These are phyloP conservation scores for Drosophila birchii DNA, from an alignment of 2,888 invertebrate genomes.

Conservation along the genomic window DNA sequence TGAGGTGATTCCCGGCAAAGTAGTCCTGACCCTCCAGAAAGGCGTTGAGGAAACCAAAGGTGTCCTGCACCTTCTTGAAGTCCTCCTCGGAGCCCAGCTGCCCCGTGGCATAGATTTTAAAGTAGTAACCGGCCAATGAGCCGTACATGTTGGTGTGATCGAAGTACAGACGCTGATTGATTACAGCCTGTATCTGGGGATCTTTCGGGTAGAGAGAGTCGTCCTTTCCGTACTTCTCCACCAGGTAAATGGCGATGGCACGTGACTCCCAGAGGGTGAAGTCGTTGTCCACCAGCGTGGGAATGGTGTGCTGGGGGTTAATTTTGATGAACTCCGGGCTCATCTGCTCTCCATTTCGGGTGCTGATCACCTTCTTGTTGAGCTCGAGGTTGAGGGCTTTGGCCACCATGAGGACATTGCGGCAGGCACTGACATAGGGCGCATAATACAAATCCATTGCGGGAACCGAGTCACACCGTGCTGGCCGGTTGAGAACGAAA, in stretches of 20 bases:
- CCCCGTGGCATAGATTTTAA: constrained; percentile 20
- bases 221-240: constrained; percentile 91
- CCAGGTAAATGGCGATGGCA: constrained; percentile 91
- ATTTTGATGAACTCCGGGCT: constrained; percentile 89
- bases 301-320: constrained; percentile 93
- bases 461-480: not conserved
- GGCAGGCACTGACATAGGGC: constrained; percentile 88
- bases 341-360: constrained; percentile 87
- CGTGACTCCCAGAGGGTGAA: constrained; percentile 93
- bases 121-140: constrained; percentile 45
- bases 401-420: constrained; percentile 87
- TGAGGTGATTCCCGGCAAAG: constrained; percentile 89
- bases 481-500: not conserved
- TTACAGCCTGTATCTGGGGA: constrained; percentile 34
- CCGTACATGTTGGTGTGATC: constrained; percentile 43
- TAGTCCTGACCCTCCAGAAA: constrained; percentile 52
- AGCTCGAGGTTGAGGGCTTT: constrained; percentile 88
- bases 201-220: constrained; percentile 86
- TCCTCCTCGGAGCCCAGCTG: constrained; percentile 44
- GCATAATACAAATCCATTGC: constrained; percentile 86
- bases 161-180: constrained; percentile 52
- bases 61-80: constrained; percentile 43
- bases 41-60: constrained; percentile 46
- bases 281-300: constrained; percentile 92
- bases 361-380: constrained; percentile 87